These are phyloP conservation scores for Drosophila maculinotata DNA, from an alignment of 2,888 invertebrate species.

Conservation along the genomic window DNA sequence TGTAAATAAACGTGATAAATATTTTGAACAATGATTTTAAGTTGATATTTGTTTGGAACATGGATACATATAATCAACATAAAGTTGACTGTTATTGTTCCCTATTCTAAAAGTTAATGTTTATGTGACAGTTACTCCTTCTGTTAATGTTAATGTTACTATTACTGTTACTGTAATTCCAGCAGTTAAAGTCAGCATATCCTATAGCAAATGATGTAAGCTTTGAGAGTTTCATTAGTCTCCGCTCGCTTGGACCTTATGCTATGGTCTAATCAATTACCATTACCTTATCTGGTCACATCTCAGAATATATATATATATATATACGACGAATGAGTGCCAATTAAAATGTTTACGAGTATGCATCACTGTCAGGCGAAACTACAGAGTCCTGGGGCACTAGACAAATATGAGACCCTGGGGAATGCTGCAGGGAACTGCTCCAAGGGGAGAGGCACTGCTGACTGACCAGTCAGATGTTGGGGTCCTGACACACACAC, in stretches of 20 bases:
- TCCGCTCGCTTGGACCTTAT: background rate
- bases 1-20: too few species aligned
- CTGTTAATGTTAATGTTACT: slow-evolving; percentile 1
- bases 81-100: background rate
- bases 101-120: background rate
- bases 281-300: slow-evolving; percentile 57
- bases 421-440: slow-evolving; percentile 37
- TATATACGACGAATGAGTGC: slow-evolving; percentile 49
- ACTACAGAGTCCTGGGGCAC: slow-evolving; percentile 7
- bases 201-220: background rate
- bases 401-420: slow-evolving; percentile 20
- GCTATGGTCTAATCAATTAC: slow-evolving; percentile 66
- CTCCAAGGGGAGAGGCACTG: slow-evolving; percentile 28
- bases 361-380: slow-evolving; percentile 48
- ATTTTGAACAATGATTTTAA: too few species aligned
- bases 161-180: background rate
- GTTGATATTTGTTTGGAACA: too few species aligned
- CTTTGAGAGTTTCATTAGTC: slow-evolving; percentile 2
- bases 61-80: too few species aligned
- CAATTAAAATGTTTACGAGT: slow-evolving; percentile 69
- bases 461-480: slow-evolving; percentile 28
- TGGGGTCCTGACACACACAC: background rate
- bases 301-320: slow-evolving; percentile 43
- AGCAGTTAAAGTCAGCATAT: background rate
- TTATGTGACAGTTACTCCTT: background rate